Evolutionary conservation across 2,797 vertebrate species (phyloP).

Genomic region (Oryzias dopingdopingensis): DNA sequence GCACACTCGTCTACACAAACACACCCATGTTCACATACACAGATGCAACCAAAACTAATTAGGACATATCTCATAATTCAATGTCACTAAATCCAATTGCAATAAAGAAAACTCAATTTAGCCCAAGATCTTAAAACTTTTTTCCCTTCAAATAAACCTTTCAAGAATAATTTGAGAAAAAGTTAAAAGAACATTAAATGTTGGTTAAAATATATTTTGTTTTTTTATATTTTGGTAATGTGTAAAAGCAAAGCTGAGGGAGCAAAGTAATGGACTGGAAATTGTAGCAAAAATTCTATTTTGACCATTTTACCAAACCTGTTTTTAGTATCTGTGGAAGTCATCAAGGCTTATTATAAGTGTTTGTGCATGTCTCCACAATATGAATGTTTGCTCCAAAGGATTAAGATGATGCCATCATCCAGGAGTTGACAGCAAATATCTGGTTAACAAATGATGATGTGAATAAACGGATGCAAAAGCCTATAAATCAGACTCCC

Average conservation of each 20-base stretch:
- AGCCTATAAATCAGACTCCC: conserved; percentile 66
- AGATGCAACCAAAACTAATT: conserved; percentile 56
- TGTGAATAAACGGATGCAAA: conserved; percentile 63
- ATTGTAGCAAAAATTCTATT: neutral
- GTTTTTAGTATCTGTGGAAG: neutral
- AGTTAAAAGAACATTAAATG: conserved; percentile 66
- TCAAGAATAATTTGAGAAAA: conserved; percentile 59
- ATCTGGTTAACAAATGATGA: conserved; percentile 72
- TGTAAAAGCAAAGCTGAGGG: too few relatives aligned
- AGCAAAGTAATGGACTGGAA: too few relatives aligned
- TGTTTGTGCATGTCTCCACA: conserved; percentile 12
- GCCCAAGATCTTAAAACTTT: conserved; percentile 52
- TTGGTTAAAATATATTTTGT: conserved; percentile 1
- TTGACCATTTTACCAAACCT: neutral
- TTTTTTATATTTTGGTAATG: too few relatives aligned
- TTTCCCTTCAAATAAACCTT: neutral
- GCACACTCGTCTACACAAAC: conserved; percentile 12
- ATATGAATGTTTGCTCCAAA: conserved; percentile 22
- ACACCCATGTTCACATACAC: conserved; percentile 43
- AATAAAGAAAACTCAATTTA: conserved; percentile 82
- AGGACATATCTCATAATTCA: conserved; percentile 80
- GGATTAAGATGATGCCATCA: conserved; percentile 56
- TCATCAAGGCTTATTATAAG: neutral
- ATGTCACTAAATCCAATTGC: conserved; percentile 80
- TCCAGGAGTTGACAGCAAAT: conserved; percentile 67